Base-by-base conservation (phyloP, 2,888 invertebrate genomes). In the Meiosimyza decipiens region DNA sequence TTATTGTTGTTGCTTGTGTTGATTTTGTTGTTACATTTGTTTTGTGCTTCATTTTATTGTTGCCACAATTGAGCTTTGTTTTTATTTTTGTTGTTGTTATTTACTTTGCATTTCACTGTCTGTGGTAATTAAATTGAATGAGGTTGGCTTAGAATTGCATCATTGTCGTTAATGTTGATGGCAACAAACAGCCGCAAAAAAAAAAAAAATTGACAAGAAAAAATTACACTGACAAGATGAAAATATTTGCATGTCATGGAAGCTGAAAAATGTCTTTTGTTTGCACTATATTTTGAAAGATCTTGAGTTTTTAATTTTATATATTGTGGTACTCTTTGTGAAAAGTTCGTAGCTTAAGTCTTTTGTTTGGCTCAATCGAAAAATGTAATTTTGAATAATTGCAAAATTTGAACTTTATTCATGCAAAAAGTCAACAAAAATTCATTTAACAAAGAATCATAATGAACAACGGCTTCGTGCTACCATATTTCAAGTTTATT, bases 41-140 rank as follows among this genome's bases (percentile, higher is more conserved):
- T 57, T 15, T 57, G 57, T 57, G 28, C 28, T 57, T 57, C 15
- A 57, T 5, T 40, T 33, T 66, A 33, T 47, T 16, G 54, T 66
- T 66, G 66, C 40, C 50, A 18, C 22, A 64, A 50, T 51, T 51
- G 13, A 16, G 22, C 49, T n/a, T 16, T 64, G 11, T 12, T 28
- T 57, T 57, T 57, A 15, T 15, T 57, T 15, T 57, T 15, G 22
- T 57, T 28, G 57, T 28, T 28, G 22, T 57, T 40, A 57, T 18
- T 18, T 16, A 15, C 15, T 54, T 66, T 33, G 51, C 16, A 52
- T 66, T 66, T 15, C 51, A 59, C 55, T 49, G 33, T 40, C 55
- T 49, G 33, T 40, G 62, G 71, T 55, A 71, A 71, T 71, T 71
- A 71, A 71, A 51, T 71, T 9, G 52, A 64, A 71, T 71, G 71